A percentile compares a stretch with the other conserved stretches of the same genome.
phyloP scores from a whole-genome alignment of 2,797 vertebrate genomes.

The Morus bassanus region DNA sequence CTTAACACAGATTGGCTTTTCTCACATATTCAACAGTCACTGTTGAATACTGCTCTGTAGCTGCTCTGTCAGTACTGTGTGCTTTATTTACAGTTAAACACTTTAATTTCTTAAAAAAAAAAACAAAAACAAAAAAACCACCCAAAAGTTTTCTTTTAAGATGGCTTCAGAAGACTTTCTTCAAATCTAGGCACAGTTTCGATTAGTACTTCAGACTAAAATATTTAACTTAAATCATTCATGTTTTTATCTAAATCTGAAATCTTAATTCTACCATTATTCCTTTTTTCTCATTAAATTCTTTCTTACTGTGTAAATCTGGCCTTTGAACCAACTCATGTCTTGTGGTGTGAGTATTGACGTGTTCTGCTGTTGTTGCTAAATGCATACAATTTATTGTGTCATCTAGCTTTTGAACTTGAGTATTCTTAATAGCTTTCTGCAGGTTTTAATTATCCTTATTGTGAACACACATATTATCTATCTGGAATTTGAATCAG shows the following conservation, averaged over 20 bases:
- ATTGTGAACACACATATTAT: rapidly evolving
- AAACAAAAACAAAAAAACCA: not conserved
- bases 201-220: not conserved
- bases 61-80: not conserved
- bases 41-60: not conserved
- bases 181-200: not conserved
- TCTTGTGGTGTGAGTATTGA: not conserved
- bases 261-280: not conserved
- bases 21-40: not conserved
- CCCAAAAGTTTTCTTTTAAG: not conserved
- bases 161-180: not conserved
- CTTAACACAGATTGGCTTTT: not conserved
- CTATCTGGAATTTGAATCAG: not conserved
- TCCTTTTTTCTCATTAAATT: not conserved
- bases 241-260: not conserved
- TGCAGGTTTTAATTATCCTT: not conserved
- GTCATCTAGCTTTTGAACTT: not conserved
- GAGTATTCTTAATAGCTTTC: not conserved
- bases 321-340: not conserved
- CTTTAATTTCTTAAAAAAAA: not conserved
- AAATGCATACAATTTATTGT: not conserved
- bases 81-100: not conserved
- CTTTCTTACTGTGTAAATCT: not conserved
- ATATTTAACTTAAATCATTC: not conserved
- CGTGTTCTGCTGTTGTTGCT: not conserved